Evolutionary conservation across 2,888 invertebrate species (phyloP), one percentile per base, ranked within the genome.

Genomic region (Drosophila colorata): DNA sequence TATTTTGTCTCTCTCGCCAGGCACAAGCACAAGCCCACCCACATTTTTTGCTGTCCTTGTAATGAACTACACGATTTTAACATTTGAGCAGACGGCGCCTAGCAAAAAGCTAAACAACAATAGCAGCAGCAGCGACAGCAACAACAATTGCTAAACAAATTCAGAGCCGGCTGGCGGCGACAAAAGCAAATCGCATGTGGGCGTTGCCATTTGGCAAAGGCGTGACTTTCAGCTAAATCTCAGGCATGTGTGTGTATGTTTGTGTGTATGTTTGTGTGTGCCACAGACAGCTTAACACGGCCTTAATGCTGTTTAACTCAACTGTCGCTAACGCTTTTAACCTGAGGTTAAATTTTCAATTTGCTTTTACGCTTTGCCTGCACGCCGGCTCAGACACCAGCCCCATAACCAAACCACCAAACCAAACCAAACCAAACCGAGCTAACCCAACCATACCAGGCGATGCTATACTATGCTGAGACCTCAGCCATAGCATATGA

Each of bases 321-420:
- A 86, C 82, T 87, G 85, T 76, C 85, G 85, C 85, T 85, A 87
- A 87, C 76, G 85, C 78, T 75, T 85, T 86, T 86, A 87, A 86
- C 85, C 85, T 86, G 71, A 87, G 85, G 85, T 86, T 86, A 87
- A 86, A 87, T 85, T 86, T 86, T 86, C 85, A 86, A 86, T 86
- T 86, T 86, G 85, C 82, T 71, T 78, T 69, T 74, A 69, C 76
- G 70, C 66, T 82, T 69, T 55, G 46, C 60, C 65, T 53, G 47
- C 48, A 52, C 57, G 51, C 70, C 69, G 63, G 70, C 69, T 69
- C 81, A 69, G 66, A 72, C 85, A 40, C 14, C 56, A 51, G 41
- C 48, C 60, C 52, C 78, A 65, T 58, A 28, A 43, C 57, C 52
- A 48, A 43, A 25, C 44, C 16, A n/a, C n/a, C 38, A 11, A 23